Evolutionary conservation across 2,888 invertebrate species (phyloP), one percentile per base, ranked within the genome.

Genomic region (Celastrina argiolus): DNA sequence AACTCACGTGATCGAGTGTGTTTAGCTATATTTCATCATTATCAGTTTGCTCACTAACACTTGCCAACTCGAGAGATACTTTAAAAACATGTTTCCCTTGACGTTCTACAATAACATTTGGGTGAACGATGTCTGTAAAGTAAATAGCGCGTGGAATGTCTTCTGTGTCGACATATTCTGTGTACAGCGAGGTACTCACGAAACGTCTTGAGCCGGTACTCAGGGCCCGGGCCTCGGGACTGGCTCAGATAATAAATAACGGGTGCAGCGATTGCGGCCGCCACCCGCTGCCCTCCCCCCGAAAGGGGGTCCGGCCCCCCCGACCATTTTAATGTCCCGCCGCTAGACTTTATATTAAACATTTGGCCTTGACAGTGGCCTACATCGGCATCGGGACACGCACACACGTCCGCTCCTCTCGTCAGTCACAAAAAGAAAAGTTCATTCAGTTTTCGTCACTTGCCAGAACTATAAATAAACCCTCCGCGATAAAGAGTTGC

Each of bases 321-420:
- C 87, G 88, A 89, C 88, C 90, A 90, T 89, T 91, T 91, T 91
- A 90, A 91, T 90, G 90, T 89, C 85, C 85, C 88, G 86, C 82
- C 88, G 87, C 88, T 90, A 89, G 90, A 89, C 90, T 90, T 90
- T 90, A 90, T 91, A 90, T 90, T 90, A 91, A 91, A 90, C 90
- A 91, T 90, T 90, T 90, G 88, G 87, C 91, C 90, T 91, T 91
- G 91, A 79, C 91, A 90, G 79, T 91, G 91, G 88, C 91, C 91
- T 88, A 91, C 89, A 90, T 90, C 83, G 88, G 84, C 87, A 86
- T 81, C 82, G 85, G 84, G 84, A 87, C 88, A 88, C 88, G 85
- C 88, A 88, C 87, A 88, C 88, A 83, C 87, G 81, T 81, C 83
- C 84, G 83, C 81, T 80, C 79, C 26, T 51, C 51, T 51, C 51